Percentiles rank a stretch among this genome's conserved stretches.
These are phyloP conservation scores for Orchestes rusci DNA, from an alignment of 2,888 invertebrate genomes.

Conservation along the genomic window DNA sequence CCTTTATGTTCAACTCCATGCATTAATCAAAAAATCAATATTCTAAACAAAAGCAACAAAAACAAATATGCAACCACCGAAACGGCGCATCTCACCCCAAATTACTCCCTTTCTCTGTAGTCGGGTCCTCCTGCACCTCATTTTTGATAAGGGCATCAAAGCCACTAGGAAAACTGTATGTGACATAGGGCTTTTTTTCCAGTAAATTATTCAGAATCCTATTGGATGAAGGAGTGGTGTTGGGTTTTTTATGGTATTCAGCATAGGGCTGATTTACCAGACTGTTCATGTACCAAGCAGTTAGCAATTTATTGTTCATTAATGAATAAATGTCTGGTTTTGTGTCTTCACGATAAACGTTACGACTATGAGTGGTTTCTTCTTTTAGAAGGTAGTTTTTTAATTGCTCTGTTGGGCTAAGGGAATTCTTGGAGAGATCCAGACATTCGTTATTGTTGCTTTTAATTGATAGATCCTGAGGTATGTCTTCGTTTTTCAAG, in stretches of 20 bases:
- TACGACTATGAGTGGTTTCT: constrained; percentile 40
- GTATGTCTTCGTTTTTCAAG: constrained; percentile 36
- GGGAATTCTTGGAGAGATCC: constrained; percentile 30
- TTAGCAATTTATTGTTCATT: constrained; percentile 44
- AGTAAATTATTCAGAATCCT: constrained; percentile 43
- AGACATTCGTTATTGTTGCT: constrained; percentile 25
- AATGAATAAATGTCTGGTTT: constrained; percentile 41
- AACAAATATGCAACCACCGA: constrained; percentile 9
- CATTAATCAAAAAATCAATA: no score
- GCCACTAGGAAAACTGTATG: constrained; percentile 36
- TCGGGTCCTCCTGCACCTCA: constrained; percentile 38
- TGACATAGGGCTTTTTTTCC: constrained; percentile 38
- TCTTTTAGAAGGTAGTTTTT: constrained; percentile 36
- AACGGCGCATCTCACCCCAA: no score
- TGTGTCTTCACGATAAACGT: constrained; percentile 36
- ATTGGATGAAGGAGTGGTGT: constrained; percentile 28
- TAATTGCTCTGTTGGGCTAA: constrained; percentile 36
- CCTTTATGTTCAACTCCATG: no score
- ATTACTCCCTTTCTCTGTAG: no score
- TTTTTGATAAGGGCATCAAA: constrained; percentile 43
- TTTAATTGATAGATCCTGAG: constrained; percentile 42
- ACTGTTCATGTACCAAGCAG: constrained; percentile 45
- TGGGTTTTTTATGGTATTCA: constrained; percentile 20
- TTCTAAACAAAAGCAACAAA: background rate
- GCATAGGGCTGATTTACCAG: constrained; percentile 36